phyloP scores from a whole-genome alignment of 1,140 invertebrate genomes.

The Chrysomallon squamiferum region DNA sequence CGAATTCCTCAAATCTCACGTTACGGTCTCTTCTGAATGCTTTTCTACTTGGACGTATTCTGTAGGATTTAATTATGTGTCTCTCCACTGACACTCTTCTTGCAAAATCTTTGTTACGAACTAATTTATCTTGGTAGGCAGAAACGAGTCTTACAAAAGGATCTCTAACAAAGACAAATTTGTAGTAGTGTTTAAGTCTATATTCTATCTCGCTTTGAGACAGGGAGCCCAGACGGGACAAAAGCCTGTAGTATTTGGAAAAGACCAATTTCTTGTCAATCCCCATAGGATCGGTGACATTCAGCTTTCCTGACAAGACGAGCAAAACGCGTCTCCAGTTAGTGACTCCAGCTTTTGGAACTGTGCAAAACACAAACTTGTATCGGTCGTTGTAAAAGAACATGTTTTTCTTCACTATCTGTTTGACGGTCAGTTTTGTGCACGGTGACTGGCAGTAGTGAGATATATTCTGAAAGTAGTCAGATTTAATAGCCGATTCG shows the following conservation, averaged over 20 bases:
- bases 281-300: conserved; percentile 22
- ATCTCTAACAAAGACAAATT: conserved; percentile 86
- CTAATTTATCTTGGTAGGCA: conserved; percentile 88
- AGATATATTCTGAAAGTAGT: no score
- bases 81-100: conserved; percentile 72
- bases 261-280: conserved; percentile 26
- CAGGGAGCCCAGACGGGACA: conserved; percentile 65
- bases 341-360: conserved; percentile 91
- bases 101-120: conserved; percentile 64
- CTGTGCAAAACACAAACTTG: conserved; percentile 85
- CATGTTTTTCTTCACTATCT: no score
- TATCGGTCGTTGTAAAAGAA: neutral
- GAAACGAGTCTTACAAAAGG: conserved; percentile 89
- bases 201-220: conserved; percentile 66
- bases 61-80: conserved; percentile 82
- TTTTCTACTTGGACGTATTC: conserved; percentile 3
- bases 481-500: no score
- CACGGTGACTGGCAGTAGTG: no score
- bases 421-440: no score
- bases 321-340: conserved; percentile 92
- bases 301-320: conserved; percentile 72
- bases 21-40: neutral
- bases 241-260: conserved; percentile 12
- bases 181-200: conserved; percentile 76
- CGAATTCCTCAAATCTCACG: conserved; percentile 2